A percentile compares a stretch with the other conserved stretches of the same genome.
phyloP scores from a whole-genome alignment of 2,888 invertebrate genomes.

The Trichogramma evanescens region DNA sequence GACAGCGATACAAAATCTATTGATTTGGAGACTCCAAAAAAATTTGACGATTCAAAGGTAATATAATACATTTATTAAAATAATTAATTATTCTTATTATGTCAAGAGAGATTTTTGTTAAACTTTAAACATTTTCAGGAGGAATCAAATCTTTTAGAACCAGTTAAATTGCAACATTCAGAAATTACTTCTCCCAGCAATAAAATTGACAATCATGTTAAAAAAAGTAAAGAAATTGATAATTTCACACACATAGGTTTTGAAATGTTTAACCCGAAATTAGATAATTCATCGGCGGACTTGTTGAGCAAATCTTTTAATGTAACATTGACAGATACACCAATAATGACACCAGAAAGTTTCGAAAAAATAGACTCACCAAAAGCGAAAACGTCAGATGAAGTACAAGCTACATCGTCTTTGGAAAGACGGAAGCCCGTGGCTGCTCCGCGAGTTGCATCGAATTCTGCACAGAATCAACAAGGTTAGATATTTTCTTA shows the following conservation, averaged over 20 bases:
- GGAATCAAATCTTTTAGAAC: neutral
- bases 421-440: slow-evolving; percentile 49
- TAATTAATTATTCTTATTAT: neutral
- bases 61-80: neutral
- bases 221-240: slow-evolving; percentile 8
- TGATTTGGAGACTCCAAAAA: slow-evolving; percentile 12
- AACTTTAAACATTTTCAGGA: slow-evolving; percentile 1
- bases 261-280: slow-evolving; percentile 12
- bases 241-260: slow-evolving; percentile 12
- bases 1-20: slow-evolving; percentile 20
- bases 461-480: slow-evolving; percentile 28
- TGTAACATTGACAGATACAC: slow-evolving; percentile 1
- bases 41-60: slow-evolving; percentile 8
- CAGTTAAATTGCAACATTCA: neutral
- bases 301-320: slow-evolving; percentile 7
- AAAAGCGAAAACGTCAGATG: slow-evolving; percentile 33
- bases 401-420: slow-evolving; percentile 38
- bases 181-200: neutral
- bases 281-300: neutral
- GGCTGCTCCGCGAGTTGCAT: slow-evolving; percentile 52
- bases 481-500: slow-evolving; percentile 12
- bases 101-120: neutral
- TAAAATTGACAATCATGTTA: slow-evolving; percentile 15
- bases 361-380: slow-evolving; percentile 24
- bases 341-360: slow-evolving; percentile 5